Evolutionary conservation across 2,113 vertebrate species (phyloP), one percentile per base, ranked within the genome.

Genomic region (Hylia prasina): DNA sequence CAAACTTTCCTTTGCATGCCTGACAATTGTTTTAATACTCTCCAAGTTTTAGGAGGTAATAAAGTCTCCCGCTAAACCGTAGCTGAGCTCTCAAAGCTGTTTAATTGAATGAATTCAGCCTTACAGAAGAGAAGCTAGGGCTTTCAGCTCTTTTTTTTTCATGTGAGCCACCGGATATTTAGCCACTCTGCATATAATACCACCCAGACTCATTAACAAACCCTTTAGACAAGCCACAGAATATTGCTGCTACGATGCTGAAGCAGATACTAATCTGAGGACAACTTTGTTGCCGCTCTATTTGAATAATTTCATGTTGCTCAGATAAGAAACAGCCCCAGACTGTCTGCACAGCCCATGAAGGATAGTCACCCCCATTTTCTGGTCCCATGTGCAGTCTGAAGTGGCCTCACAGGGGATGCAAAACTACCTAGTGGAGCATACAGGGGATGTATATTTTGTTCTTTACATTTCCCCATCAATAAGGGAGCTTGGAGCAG

Each of bases 21-120:
- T 45, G 85, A 94, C 91, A 91, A 95, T 97, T 98, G 97, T 98
- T 97, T 97, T 97, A 97, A 97, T 89, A 54, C 87, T 90, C 80
- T 56, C 70, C 71, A 63, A 92, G 94, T 97, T 97, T 95, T 87
- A 94, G 92, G 92, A 92, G 40, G 87, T 65, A 94, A 97, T 98
- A 94, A 97, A 97, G 95, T 97, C 94, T 97, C 97, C 94, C 51
- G 42, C 96, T 56, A 96, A 97, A 96, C 85, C 95, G 47, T 94
- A 89, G 95, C 73, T 65, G 97, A 97, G 97, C 96, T 95, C 93
- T 97, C 96, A 97, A 97, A 97, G 96, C 97, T 96, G 94, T 98
- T 96, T 98, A 97, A 98, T 97, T 96, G 98, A 98, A 98, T 97
- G 95, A 97, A 97, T 97, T 97, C 97, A 98, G 91, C 94, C 85